Percentiles rank a stretch among this genome's conserved stretches.
These are phyloP conservation scores for Ligdia adustata DNA, from an alignment of 2,888 invertebrate genomes.

Conservation along the genomic window DNA sequence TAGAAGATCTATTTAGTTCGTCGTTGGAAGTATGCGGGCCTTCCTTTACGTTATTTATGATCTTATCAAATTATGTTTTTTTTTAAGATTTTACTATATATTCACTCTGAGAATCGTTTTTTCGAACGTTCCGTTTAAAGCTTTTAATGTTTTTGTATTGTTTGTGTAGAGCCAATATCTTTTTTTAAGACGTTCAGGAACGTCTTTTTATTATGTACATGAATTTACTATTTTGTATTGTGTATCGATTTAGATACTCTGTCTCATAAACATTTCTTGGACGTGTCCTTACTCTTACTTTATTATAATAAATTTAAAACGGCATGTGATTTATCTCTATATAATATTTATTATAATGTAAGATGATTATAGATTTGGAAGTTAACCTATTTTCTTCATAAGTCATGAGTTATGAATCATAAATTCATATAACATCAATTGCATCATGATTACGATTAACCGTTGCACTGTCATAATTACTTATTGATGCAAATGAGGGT, in stretches of 20 bases:
- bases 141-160: constrained; percentile 1
- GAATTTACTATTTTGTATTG: too few relatives aligned
- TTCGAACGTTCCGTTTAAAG: too few relatives aligned
- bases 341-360: neutral
- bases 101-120: too few relatives aligned
- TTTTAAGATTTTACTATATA: too few relatives aligned
- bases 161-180: too few relatives aligned
- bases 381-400: constrained; percentile 21
- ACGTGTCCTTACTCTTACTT: too few relatives aligned
- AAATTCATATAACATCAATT: constrained; percentile 28
- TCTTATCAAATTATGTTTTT: too few relatives aligned
- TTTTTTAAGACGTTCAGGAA: too few relatives aligned
- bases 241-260: too few relatives aligned
- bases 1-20: constrained; percentile 49
- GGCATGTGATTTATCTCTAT: neutral
- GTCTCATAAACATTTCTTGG: too few relatives aligned
- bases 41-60: constrained; percentile 28
- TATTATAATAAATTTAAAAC: too few relatives aligned
- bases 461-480: constrained; percentile 50
- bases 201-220: too few relatives aligned
- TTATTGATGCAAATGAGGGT: constrained; percentile 51
- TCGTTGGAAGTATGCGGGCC: constrained; percentile 47
- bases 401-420: constrained; percentile 22
- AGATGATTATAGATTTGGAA: constrained; percentile 16
- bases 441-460: constrained; percentile 43